Evolutionary conservation across 2,888 invertebrate genomes (phyloP).

Genomic region (Drosophila pseudotakahashii): DNA sequence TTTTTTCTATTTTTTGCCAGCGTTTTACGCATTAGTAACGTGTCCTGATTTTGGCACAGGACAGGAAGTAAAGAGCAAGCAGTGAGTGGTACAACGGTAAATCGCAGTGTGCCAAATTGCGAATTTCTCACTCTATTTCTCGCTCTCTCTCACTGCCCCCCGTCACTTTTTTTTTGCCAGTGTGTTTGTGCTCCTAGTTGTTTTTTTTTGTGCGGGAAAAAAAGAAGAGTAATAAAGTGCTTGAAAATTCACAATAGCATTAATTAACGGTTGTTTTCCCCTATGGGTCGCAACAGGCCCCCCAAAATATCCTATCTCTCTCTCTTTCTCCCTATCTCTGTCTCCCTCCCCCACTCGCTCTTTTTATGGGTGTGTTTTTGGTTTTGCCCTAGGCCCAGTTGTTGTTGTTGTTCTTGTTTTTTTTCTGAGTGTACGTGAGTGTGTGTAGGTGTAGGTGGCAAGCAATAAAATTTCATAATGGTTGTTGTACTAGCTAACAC

Average conservation of each 20-base stretch:
- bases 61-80: slow-evolving; percentile 16
- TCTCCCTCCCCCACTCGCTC: slow-evolving; percentile 3
- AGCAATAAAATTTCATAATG: slow-evolving; percentile 40
- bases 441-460: slow-evolving; percentile 10
- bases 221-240: slow-evolving; percentile 4
- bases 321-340: not conserved
- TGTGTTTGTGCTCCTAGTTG: slow-evolving; percentile 25
- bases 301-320: not conserved
- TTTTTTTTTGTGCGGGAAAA: slow-evolving; percentile 32
- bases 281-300: slow-evolving; percentile 34
- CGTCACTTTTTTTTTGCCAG: slow-evolving; percentile 24
- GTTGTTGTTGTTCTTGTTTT: slow-evolving; percentile 17
- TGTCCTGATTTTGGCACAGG: slow-evolving; percentile 31
- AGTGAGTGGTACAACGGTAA: slow-evolving; percentile 31
- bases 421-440: slow-evolving; percentile 19
- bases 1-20: slow-evolving; percentile 11
- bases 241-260: slow-evolving; percentile 23
- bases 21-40: slow-evolving; percentile 37
- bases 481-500: slow-evolving; percentile 28
- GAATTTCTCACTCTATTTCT: slow-evolving; percentile 9
- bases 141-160: not conserved
- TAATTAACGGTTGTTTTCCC: slow-evolving; percentile 36
- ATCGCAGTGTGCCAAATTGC: slow-evolving; percentile 36
- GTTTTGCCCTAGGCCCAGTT: slow-evolving; percentile 27
- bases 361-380: slow-evolving; percentile 12